phyloP scores from a whole-genome alignment of 1,140 invertebrate genomes.

The Sinonovacula constricta region DNA sequence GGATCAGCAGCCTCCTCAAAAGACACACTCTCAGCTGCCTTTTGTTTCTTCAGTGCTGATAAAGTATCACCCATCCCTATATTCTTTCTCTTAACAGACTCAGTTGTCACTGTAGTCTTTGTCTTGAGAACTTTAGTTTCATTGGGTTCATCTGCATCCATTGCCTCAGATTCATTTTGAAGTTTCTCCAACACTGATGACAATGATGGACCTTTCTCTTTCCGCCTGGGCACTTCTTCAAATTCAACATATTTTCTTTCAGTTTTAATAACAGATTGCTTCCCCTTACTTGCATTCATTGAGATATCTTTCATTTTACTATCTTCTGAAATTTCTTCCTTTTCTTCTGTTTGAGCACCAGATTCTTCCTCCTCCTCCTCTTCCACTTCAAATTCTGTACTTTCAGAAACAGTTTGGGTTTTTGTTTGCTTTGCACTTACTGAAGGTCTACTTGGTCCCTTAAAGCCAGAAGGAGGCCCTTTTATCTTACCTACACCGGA shows the following conservation, averaged over 20 bases:
- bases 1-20: slow-evolving; percentile 80
- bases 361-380: slow-evolving; percentile 58
- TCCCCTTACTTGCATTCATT: neutral
- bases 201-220: slow-evolving; percentile 15
- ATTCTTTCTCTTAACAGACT: slow-evolving; percentile 2
- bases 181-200: slow-evolving; percentile 47
- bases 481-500: slow-evolving; percentile 57
- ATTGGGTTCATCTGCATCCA: slow-evolving; percentile 4
- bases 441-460: slow-evolving; percentile 31
- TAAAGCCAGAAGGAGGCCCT: slow-evolving; percentile 22
- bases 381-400: slow-evolving; percentile 45
- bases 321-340: slow-evolving; percentile 30
- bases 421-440: slow-evolving; percentile 30
- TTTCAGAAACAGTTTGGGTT: slow-evolving; percentile 4
- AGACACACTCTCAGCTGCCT: slow-evolving; percentile 73
- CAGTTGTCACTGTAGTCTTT: slow-evolving; percentile 19
- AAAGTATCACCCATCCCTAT: neutral
- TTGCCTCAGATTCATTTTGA: slow-evolving; percentile 40
- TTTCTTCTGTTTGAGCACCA: slow-evolving; percentile 54
- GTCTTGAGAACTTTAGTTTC: neutral
- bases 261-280: neutral
- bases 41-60: slow-evolving; percentile 11
- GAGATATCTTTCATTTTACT: slow-evolving; percentile 7
- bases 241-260: neutral
- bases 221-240: neutral